Evolutionary conservation across 2,888 invertebrate genomes (phyloP).

Genomic region (Calephelis perditalis): DNA sequence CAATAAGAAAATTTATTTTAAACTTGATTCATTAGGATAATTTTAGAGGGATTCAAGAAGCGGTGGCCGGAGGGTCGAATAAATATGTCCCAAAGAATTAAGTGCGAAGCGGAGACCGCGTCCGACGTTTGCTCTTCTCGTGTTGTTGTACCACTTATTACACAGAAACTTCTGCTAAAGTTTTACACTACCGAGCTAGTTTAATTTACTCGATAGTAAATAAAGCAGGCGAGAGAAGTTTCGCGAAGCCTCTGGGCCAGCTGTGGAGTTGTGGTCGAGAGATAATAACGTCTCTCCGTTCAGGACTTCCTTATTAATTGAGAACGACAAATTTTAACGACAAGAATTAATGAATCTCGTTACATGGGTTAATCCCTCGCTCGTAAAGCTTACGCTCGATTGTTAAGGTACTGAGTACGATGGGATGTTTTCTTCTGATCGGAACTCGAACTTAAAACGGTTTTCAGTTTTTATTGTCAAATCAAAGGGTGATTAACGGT

Average conservation of each 20-base stretch:
- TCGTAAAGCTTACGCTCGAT: constrained; percentile 73
- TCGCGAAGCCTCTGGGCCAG: constrained; percentile 44
- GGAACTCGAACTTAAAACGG: neutral
- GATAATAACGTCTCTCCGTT: constrained; percentile 72
- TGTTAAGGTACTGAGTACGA: constrained; percentile 64
- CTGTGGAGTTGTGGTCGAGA: constrained; percentile 59
- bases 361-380: constrained; percentile 78
- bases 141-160: constrained; percentile 80
- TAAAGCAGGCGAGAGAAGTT: constrained; percentile 76
- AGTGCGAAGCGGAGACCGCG: constrained; percentile 73
- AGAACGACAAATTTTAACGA: constrained; percentile 80
- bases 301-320: constrained; percentile 78
- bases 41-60: constrained; percentile 70
- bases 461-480: no score
- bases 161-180: constrained; percentile 78
- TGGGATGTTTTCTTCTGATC: constrained; percentile 15
- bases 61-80: constrained; percentile 77
- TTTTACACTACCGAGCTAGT: constrained; percentile 75
- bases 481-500: no score
- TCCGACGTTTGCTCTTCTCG: constrained; percentile 78
- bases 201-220: constrained; percentile 80
- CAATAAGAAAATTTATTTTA: constrained; percentile 1
- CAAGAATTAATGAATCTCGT: constrained; percentile 80
- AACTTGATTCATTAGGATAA: constrained; percentile 53
- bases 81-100: constrained; percentile 79